Base-by-base conservation (phyloP, 53 echinoderm and acorn worm species). In the Mesocentrotus franciscanus region DNA sequence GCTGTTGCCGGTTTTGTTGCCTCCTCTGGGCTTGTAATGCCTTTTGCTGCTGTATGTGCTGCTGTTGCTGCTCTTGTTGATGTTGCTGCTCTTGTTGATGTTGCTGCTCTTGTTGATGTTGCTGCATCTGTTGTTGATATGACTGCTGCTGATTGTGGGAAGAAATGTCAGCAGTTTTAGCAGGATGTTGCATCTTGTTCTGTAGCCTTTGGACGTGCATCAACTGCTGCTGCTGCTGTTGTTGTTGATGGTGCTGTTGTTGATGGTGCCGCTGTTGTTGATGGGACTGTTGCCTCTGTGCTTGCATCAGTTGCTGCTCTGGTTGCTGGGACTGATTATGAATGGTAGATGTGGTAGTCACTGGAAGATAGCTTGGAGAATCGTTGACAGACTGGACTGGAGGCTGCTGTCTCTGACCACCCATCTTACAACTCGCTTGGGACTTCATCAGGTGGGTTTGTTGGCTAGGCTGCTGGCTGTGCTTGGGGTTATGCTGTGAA, bases 181-280 rank as follows among this genome's bases (percentile, higher is more conserved):
- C 39, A 17, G 58, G 17, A 64, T 91, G 91, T 9, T 91, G 70
- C 26, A 32, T 11, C 18, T 2, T 29, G 12, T 68, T 66, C 70
- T 70, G 91, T 42, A 56, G 92, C 71, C 75, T 74, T 49, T 61
- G 61, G 71, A 71, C 5, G 39, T 71, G 62, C 24, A 62, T 15
- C 42, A 9, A 42, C 84, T 92, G 57, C 42, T 76, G 59, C 93
- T 74, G 93, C 30, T 70, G 92, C 22, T 49, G 42, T 9, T 87
- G 87, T 13, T 92, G 85, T 42, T 90, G 95, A 62, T 90, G 93
- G 75, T 96, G 95, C 90, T 70, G 78, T 35, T 89, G 85, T 93
- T 90, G 68, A 35, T 95, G 90, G 8, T 75, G 91, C 8, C 55
- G 89, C 34, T 49, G 95, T 35, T 87, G 95, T 56, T 71, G 75